Conservation (phyloP, 2,888 invertebrate genomes). For the Cheiracanthium punctorium region DNA sequence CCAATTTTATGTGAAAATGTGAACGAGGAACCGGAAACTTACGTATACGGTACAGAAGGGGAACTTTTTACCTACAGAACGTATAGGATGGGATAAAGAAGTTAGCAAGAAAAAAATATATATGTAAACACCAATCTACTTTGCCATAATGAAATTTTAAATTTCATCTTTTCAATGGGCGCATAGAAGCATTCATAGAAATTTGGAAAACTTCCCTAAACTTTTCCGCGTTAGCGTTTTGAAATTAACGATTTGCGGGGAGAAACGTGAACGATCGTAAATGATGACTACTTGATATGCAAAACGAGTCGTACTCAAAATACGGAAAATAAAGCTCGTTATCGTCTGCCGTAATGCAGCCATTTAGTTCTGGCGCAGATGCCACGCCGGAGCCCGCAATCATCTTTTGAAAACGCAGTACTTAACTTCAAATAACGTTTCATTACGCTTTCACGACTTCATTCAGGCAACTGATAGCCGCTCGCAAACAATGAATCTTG, state of each 20-base stretch:
- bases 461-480: slow-evolving; percentile 14
- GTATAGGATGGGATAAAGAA: too few relatives aligned
- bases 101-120: too few relatives aligned
- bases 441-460: slow-evolving; percentile 40
- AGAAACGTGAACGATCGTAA: slow-evolving; percentile 56
- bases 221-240: background rate
- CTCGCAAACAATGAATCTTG: slow-evolving; percentile 33
- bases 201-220: slow-evolving; percentile 4
- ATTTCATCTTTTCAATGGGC: too few relatives aligned
- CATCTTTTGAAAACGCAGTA: slow-evolving; percentile 41
- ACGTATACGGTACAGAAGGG: too few relatives aligned
- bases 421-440: slow-evolving; percentile 47
- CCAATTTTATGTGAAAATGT: too few relatives aligned
- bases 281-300: slow-evolving; percentile 68
- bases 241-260: slow-evolving; percentile 50
- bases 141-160: too few relatives aligned
- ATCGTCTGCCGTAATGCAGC: slow-evolving; percentile 56
- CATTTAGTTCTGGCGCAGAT: slow-evolving; percentile 49
- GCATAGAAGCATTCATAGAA: too few relatives aligned
- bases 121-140: too few relatives aligned
- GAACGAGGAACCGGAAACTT: too few relatives aligned
- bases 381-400: slow-evolving; percentile 26
- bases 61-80: too few relatives aligned
- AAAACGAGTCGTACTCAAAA: slow-evolving; percentile 49
- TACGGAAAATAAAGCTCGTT: slow-evolving; percentile 66